phyloP scores from a whole-genome alignment of 2,797 vertebrate genomes.

The Taeniopygia guttata region DNA sequence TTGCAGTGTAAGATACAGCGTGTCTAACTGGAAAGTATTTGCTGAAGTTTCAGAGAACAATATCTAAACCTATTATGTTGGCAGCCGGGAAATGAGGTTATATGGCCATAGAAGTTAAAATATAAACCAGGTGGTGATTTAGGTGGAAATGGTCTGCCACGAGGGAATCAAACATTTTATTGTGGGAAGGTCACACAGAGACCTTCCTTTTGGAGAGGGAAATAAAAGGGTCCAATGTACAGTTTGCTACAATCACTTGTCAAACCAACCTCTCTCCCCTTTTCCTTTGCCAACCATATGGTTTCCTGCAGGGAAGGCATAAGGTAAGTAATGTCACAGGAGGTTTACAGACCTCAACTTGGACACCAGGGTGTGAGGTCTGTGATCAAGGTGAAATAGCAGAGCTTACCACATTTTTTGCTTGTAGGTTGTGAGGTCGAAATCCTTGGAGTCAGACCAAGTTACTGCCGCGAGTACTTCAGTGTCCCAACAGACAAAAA shows the following conservation, averaged over 20 bases:
- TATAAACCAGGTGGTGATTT: background rate
- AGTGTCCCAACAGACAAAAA: conserved; percentile 83
- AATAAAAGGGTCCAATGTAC: background rate
- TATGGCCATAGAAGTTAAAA: background rate
- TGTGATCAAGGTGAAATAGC: background rate
- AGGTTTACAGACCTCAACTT: background rate
- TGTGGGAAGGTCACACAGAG: background rate
- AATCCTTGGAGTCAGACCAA: conserved; percentile 86
- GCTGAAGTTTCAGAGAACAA: conserved; percentile 5
- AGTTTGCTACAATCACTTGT: background rate
- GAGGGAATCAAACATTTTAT: background rate
- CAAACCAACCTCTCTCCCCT: background rate
- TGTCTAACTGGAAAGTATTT: conserved; percentile 52
- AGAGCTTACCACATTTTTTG: background rate
- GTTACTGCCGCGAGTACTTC: conserved; percentile 87
- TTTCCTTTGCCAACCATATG: background rate
- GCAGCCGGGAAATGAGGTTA: conserved; percentile 16
- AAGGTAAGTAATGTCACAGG: background rate
- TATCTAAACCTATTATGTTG: background rate
- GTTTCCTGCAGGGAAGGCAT: background rate
- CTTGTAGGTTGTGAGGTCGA: conserved; percentile 88
- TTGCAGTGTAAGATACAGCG: background rate
- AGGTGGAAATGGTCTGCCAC: background rate
- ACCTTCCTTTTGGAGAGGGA: background rate
- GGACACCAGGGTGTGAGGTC: background rate